phyloP scores from a whole-genome alignment of 1,140 invertebrate species.

The Pomacea maculata region DNA sequence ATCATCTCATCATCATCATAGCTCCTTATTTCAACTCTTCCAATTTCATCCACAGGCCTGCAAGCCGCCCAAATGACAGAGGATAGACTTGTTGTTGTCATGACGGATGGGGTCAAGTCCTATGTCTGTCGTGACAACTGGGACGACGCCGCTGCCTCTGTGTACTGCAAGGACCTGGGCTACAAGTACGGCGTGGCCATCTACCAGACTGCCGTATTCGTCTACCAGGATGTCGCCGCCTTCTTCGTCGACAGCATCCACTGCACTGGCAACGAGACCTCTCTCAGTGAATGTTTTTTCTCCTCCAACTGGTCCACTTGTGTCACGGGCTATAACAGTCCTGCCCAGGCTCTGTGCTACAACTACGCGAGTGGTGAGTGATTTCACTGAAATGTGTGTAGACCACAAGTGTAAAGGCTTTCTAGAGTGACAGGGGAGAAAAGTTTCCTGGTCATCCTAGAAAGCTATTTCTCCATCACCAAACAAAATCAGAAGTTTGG shows the following conservation, averaged over 20 bases:
- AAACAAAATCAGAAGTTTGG: too few species aligned
- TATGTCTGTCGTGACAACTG: constrained; percentile 78
- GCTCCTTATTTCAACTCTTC: too few species aligned
- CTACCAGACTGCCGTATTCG: not conserved
- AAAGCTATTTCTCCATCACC: too few species aligned
- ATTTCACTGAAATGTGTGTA: not conserved
- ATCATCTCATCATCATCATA: too few species aligned
- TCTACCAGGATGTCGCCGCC: constrained; percentile 53
- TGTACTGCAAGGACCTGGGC: constrained; percentile 77
- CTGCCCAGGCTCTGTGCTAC: constrained; percentile 16
- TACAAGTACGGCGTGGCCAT: constrained; percentile 18
- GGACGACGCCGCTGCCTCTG: constrained; percentile 72
- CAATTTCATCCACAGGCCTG: too few species aligned
- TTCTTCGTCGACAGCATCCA: constrained; percentile 72
- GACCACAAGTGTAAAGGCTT: not conserved
- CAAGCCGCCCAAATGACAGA: too few species aligned
- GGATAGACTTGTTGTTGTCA: constrained; percentile 33
- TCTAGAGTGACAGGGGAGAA: too few species aligned
- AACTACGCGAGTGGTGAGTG: not conserved
- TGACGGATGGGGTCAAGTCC: constrained; percentile 69
- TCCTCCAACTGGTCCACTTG: not conserved
- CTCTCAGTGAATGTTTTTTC: constrained; percentile 72
- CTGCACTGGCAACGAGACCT: constrained; percentile 76
- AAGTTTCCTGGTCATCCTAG: too few species aligned
- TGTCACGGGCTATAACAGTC: constrained; percentile 6